Percentiles rank a stretch among this genome's conserved stretches.
These are phyloP conservation scores for Clanis bilineata DNA, from an alignment of 2,888 invertebrate genomes.

Conservation along the genomic window DNA sequence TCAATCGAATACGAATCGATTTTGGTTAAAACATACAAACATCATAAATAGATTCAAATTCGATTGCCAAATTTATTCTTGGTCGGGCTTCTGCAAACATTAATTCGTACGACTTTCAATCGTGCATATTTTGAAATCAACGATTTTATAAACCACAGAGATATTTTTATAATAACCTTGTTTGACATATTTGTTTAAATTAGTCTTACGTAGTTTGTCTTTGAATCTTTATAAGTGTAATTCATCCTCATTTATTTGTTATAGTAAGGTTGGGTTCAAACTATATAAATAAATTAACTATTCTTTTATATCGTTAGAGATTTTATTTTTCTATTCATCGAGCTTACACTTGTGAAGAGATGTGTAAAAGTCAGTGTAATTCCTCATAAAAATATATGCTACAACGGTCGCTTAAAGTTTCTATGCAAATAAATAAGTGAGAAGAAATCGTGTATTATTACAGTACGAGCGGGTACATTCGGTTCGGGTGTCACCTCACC, in stretches of 20 bases:
- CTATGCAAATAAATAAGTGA: slow-evolving; percentile 69
- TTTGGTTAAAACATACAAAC: too few relatives aligned
- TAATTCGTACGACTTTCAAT: neutral
- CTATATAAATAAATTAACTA: slow-evolving; percentile 54
- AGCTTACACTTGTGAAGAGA: slow-evolving; percentile 65
- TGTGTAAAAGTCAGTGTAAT: slow-evolving; percentile 71
- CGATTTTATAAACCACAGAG: neutral
- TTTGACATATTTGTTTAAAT: slow-evolving; percentile 2
- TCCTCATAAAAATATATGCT: slow-evolving; percentile 47
- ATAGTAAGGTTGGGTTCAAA: slow-evolving; percentile 17
- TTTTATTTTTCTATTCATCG: slow-evolving; percentile 70
- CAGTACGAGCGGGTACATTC: slow-evolving; percentile 31
- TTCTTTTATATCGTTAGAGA: slow-evolving; percentile 61
- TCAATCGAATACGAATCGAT: too few relatives aligned
- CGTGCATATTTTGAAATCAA: neutral
- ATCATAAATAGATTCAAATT: too few relatives aligned
- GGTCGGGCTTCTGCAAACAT: too few relatives aligned
- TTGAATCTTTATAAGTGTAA: slow-evolving; percentile 15
- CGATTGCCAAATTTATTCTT: too few relatives aligned
- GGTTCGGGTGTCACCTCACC: slow-evolving; percentile 20
- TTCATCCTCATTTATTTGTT: slow-evolving; percentile 14
- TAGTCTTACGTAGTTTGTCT: slow-evolving; percentile 13
- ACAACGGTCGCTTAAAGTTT: slow-evolving; percentile 69
- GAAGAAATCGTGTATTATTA: slow-evolving; percentile 49
- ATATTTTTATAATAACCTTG: slow-evolving; percentile 13